phyloP scores from a whole-genome alignment of 2,113 vertebrate species.

The Panthera tigris region DNA sequence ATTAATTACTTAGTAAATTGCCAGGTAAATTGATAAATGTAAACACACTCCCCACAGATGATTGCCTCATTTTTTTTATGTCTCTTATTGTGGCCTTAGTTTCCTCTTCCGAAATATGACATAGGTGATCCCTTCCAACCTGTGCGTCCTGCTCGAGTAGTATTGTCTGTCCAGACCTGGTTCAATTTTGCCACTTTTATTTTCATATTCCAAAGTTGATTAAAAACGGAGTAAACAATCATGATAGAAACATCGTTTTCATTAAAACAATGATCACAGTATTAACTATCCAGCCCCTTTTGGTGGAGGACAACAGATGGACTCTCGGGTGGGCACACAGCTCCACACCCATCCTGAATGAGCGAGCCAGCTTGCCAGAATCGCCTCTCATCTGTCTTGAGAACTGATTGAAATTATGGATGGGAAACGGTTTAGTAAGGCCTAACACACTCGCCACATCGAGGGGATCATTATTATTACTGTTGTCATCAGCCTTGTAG shows the following conservation, averaged over 20 bases:
- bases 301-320: neutral
- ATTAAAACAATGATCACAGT: neutral
- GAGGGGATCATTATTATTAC: neutral
- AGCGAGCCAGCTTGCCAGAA: neutral
- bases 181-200: neutral
- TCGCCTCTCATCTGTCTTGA: neutral
- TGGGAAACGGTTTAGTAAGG: neutral
- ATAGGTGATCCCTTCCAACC: neutral
- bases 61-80: neutral
- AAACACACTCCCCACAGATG: neutral
- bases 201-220: slow-evolving; percentile 23
- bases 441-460: neutral
- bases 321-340: neutral
- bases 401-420: neutral
- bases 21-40: neutral
- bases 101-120: neutral
- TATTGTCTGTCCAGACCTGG: neutral
- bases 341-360: neutral
- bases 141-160: neutral
- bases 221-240: neutral
- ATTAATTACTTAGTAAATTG: neutral
- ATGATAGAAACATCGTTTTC: neutral
- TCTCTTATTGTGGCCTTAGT: neutral
- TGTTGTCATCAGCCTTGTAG: neutral
- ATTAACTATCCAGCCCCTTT: neutral